Base-by-base conservation (phyloP, 2,113 vertebrate species). In the Rhadina sibilatrix region DNA sequence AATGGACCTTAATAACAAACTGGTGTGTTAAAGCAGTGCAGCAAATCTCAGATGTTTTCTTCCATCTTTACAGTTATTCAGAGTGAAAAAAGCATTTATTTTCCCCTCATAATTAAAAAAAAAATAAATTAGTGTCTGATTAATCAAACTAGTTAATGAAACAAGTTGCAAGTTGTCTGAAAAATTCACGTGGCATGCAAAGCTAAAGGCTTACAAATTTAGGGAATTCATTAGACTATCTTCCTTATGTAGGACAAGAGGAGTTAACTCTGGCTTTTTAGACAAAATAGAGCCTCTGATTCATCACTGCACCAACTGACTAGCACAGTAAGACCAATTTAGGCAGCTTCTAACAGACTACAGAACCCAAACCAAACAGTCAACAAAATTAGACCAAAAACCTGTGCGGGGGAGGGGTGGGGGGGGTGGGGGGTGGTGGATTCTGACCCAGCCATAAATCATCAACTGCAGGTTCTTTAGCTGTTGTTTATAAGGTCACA, bases 241-340 rank as follows among this genome's bases (percentile, higher is more conserved):
- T 65, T 92, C 57, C 47, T 64, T n/a, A 52, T 13, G 25, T 35
- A 71, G 88, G 86, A 89, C 80, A 71, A 71, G 69, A 94, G 56
- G 85, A 93, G 86, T 94, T 92, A 95, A 90, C 77, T 87, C 49
- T 28, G 74, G 25, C 52, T 68, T 95, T 93, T 81, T 64, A 52
- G 53, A 75, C 72, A 92, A 92, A 92, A 78, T 23, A 93, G 60
- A 92, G 44, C 33, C 80, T 96, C 79, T 90, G 86, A 95, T 94
- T 95, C 92, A 94, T 88, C 83, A 63, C 44, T 89, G 76, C 80
- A 92, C 64, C 88, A 77, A 86, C 71, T 44, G 56, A 86, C 71
- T 87, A 66, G 76, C 80, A 84, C 60, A 87, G 64, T 79, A 93
- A 89, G 80, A 79, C 88, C 88, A 84, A 66, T 88, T 90, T 86